Evolutionary conservation across 2,888 invertebrate genomes (phyloP).

Genomic region (Leuctra nigra): DNA sequence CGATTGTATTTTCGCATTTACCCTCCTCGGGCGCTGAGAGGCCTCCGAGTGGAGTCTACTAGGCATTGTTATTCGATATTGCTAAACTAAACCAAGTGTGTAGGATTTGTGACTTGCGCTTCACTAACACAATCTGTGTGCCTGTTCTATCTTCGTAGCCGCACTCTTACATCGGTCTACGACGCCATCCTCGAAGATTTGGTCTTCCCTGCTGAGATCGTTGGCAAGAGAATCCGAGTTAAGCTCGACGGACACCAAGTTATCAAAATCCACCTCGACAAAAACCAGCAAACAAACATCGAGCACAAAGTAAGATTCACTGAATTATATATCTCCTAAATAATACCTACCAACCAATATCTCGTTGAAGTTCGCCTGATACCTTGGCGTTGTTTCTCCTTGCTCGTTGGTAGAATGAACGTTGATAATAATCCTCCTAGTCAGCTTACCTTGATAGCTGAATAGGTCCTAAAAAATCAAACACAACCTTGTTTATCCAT

Average conservation of each 20-base stretch:
- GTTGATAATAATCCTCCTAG: not conserved
- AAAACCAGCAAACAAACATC: slow-evolving; percentile 97
- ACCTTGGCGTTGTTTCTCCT: not conserved
- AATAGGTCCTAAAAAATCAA: not conserved
- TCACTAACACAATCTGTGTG: too few relatives aligned
- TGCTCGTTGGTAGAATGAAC: not conserved
- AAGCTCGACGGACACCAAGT: slow-evolving; percentile 94
- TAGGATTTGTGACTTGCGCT: too few relatives aligned
- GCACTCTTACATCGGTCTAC: slow-evolving; percentile 95
- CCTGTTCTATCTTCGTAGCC: slow-evolving; percentile 43
- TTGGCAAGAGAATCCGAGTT: slow-evolving; percentile 94
- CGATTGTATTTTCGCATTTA: too few relatives aligned
- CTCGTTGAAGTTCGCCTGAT: not conserved
- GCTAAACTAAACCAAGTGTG: too few relatives aligned
- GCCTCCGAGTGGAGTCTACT: too few relatives aligned
- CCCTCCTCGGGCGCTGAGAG: too few relatives aligned
- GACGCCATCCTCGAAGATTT: slow-evolving; percentile 96
- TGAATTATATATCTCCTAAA: too few relatives aligned
- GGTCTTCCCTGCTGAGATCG: slow-evolving; percentile 98
- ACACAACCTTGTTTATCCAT: not conserved
- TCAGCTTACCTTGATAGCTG: not conserved
- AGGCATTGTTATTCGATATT: too few relatives aligned
- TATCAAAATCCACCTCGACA: slow-evolving; percentile 96
- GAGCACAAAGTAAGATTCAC: slow-evolving; percentile 83
- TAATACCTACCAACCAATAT: not conserved